Evolutionary conservation across 2,797 vertebrate genomes (phyloP), one percentile per base, ranked within the genome.

Genomic region (Morelia viridis): DNA sequence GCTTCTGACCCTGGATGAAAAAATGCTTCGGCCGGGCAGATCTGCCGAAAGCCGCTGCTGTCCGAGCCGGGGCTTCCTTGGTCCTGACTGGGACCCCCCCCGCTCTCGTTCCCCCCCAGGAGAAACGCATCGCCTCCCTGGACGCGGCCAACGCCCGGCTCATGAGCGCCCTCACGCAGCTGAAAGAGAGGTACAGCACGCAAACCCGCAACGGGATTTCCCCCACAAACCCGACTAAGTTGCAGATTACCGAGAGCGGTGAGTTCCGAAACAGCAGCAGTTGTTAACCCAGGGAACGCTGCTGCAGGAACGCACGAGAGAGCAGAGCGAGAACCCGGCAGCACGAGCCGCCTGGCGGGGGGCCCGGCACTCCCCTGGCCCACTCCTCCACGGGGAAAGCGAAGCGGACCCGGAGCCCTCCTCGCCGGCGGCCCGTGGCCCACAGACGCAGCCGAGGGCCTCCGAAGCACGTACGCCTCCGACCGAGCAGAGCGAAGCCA

Each of bases 121-220:
- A 99, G 97, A 99, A 99, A 97, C 98, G 99, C 94, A 99, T 99
- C 8, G 98, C 98, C 28, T 99, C 99, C 0, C 91, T 99, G 98
- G 99, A 99, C 0, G 99, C 99, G 0, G 99, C 99, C 96, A 99
- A 99, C 57, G 98, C 99, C 90, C 98, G 99, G 93, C 97, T 99
- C 95, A 99, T 99, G 99, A 99, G 98, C 41, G 99, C 99, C 61
- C 98, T 99, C 93, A 98, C 98, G 0, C 99, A 99, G 97, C 98
- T 99, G 95, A 99, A 99, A 98, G 99, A 99, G 98, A 99, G 99
- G 97, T 99, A 99, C 98, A 99, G 98, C 98, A 98, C 99, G 98
- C 99, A 99, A 97, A 99, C 98, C 93, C 99, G 99, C 97, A 99
- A 99, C 95, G 99, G 99, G 97, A 98, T 99, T 98, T 99, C 99